phyloP scores from a whole-genome alignment of 2,888 invertebrate species.

The Drosophila anceps region DNA sequence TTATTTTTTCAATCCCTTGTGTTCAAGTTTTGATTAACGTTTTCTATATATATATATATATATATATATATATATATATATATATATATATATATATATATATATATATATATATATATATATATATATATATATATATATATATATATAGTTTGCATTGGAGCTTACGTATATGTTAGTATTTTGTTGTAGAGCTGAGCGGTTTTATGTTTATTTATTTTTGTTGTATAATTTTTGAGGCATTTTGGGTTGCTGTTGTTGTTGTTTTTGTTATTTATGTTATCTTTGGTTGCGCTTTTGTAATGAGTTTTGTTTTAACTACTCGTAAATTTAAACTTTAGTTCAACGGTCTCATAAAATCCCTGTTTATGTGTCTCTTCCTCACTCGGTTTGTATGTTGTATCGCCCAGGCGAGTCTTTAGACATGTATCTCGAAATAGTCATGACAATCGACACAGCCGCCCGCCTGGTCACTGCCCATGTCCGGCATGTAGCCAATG shows the following conservation, averaged over 20 bases:
- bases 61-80: too few relatives aligned
- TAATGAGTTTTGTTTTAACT: slow-evolving; percentile 26
- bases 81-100: slow-evolving; percentile 40
- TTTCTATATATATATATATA: slow-evolving; percentile 1
- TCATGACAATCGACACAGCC: slow-evolving; percentile 85
- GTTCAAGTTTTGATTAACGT: slow-evolving; percentile 45
- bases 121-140: slow-evolving; percentile 13
- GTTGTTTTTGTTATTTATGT: slow-evolving; percentile 43
- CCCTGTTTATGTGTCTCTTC: slow-evolving; percentile 54
- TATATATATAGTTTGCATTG: slow-evolving; percentile 51
- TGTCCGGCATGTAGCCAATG: slow-evolving; percentile 62
- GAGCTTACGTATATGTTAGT: slow-evolving; percentile 64
- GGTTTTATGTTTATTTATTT: slow-evolving; percentile 28
- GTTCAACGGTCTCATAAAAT: slow-evolving; percentile 54
- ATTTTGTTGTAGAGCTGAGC: slow-evolving; percentile 45
- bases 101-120: slow-evolving; percentile 24
- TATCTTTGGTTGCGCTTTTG: slow-evolving; percentile 69
- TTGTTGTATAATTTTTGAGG: slow-evolving; percentile 68
- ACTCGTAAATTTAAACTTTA: slow-evolving; percentile 34
- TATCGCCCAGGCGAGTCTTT: slow-evolving; percentile 64
- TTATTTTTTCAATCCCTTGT: slow-evolving; percentile 71
- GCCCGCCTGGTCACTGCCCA: slow-evolving; percentile 68
- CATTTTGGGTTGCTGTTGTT: slow-evolving; percentile 71
- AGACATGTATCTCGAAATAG: slow-evolving; percentile 88
- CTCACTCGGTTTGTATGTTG: background rate